These are phyloP conservation scores for Poicephalus gulielmi DNA, from an alignment of 2,113 vertebrate genomes.

Conservation along the genomic window DNA sequence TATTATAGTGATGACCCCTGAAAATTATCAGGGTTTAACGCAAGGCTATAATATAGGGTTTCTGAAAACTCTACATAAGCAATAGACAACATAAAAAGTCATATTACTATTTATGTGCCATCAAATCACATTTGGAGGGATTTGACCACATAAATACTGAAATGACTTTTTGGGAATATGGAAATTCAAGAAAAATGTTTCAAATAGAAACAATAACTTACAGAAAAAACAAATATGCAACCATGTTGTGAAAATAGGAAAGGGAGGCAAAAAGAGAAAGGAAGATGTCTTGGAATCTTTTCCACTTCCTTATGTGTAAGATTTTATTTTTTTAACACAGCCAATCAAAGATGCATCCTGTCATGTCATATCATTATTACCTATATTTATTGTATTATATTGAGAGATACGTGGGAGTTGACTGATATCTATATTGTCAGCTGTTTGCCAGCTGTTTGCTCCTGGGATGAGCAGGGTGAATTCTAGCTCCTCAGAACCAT, in stretches of 20 bases:
- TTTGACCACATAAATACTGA: slow-evolving; percentile 69
- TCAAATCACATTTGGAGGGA: slow-evolving; percentile 55
- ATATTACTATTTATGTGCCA: slow-evolving; percentile 68
- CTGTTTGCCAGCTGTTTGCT: slow-evolving; percentile 66
- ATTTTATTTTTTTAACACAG: background rate
- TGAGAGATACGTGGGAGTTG: slow-evolving; percentile 50
- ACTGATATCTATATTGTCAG: slow-evolving; percentile 56
- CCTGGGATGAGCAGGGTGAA: slow-evolving; percentile 32
- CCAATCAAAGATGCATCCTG: slow-evolving; percentile 36
- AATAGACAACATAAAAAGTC: slow-evolving; percentile 63
- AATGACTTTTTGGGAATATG: slow-evolving; percentile 72
- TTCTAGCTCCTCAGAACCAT: slow-evolving; percentile 38
- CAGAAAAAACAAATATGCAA: slow-evolving; percentile 66
- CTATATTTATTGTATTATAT: slow-evolving; percentile 50
- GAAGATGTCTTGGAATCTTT: slow-evolving; percentile 9
- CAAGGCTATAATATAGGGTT: slow-evolving; percentile 58
- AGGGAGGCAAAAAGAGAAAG: background rate
- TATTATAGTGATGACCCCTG: slow-evolving; percentile 53
- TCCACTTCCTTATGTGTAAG: background rate
- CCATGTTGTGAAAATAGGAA: background rate
- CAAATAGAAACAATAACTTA: slow-evolving; percentile 67
- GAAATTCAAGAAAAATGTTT: slow-evolving; percentile 74
- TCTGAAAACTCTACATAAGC: slow-evolving; percentile 59
- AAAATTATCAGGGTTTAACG: slow-evolving; percentile 57
- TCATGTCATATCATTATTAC: slow-evolving; percentile 59